Conservation (phyloP, 2,113 vertebrate genomes). For the Perca fluviatilis region DNA sequence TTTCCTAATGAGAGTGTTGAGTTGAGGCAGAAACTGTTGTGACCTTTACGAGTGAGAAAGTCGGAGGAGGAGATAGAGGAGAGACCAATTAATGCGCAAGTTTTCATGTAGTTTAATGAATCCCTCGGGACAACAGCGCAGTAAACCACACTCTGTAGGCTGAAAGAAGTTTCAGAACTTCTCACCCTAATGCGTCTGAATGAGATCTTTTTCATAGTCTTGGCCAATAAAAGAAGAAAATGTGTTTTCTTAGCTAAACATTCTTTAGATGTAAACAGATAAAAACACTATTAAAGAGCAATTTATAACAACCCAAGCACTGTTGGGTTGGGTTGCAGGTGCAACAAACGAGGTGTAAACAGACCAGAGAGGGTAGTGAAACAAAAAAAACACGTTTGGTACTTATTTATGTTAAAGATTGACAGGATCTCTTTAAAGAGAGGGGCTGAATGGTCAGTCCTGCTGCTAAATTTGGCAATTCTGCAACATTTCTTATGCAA, state of each 20-base stretch:
- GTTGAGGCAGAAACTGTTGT: slow-evolving; percentile 21
- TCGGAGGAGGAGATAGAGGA: slow-evolving; percentile 16
- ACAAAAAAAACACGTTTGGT: too few species aligned
- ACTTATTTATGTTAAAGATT: too few species aligned
- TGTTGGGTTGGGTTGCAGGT: neutral
- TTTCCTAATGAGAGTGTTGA: slow-evolving; percentile 46
- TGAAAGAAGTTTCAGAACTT: neutral
- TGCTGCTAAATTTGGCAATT: too few species aligned
- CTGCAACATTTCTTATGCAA: too few species aligned
- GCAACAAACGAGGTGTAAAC: neutral
- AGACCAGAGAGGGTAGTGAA: too few species aligned
- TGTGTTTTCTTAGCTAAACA: neutral
- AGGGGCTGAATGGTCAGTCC: too few species aligned
- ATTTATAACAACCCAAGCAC: neutral
- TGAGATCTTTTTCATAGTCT: slow-evolving; percentile 6
- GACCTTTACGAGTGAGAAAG: slow-evolving; percentile 50
- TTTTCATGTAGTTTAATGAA: slow-evolving; percentile 31
- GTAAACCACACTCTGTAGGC: slow-evolving; percentile 10
- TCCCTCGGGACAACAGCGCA: neutral
- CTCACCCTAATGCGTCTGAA: neutral
- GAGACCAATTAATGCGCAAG: slow-evolving; percentile 34
- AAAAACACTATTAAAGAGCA: neutral
- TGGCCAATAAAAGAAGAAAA: neutral
- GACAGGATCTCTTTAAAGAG: too few species aligned
- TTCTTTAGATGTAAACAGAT: neutral